Conservation (phyloP, 1,140 invertebrate species). For the Spodoptera frugiperda region DNA sequence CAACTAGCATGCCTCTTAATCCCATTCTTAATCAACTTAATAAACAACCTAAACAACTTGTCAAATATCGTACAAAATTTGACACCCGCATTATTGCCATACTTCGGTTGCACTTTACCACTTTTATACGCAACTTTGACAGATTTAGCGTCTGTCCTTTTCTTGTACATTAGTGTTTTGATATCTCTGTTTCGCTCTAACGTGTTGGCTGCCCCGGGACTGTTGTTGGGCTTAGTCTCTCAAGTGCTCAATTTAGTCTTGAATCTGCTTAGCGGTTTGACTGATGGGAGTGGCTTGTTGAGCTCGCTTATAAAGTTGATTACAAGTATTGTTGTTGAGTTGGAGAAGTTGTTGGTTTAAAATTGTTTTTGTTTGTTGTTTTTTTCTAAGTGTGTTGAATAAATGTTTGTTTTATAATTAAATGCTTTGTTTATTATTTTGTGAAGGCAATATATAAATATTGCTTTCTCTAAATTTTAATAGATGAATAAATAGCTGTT, state of each 20-base stretch:
- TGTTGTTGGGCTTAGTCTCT: conserved; percentile 67
- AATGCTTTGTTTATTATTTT: neutral
- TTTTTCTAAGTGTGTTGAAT: neutral
- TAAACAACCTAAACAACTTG: conserved; percentile 78
- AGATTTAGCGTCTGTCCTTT: conserved; percentile 77
- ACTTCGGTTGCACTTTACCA: conserved; percentile 78
- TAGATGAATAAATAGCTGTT: no score
- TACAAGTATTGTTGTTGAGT: conserved; percentile 71
- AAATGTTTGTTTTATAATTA: neutral
- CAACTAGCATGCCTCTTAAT: conserved; percentile 74
- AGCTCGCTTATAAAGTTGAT: conserved; percentile 75
- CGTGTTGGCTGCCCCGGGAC: conserved; percentile 73
- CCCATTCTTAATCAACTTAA: conserved; percentile 76
- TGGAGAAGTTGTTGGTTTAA: conserved; percentile 71
- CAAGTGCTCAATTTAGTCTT: conserved; percentile 74
- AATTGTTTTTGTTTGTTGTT: neutral
- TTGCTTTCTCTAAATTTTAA: no score
- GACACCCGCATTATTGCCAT: conserved; percentile 75
- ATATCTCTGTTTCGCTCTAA: conserved; percentile 79
- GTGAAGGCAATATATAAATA: neutral
- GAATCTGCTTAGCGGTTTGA: conserved; percentile 68
- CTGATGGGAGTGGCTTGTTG: conserved; percentile 69
- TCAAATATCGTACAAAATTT: conserved; percentile 80
- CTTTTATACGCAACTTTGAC: conserved; percentile 77
- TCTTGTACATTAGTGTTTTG: conserved; percentile 77